Percentiles rank a stretch among this genome's conserved stretches.
phyloP scores from a whole-genome alignment of 2,888 invertebrate genomes.

The Drosophila quasianomalipes region DNA sequence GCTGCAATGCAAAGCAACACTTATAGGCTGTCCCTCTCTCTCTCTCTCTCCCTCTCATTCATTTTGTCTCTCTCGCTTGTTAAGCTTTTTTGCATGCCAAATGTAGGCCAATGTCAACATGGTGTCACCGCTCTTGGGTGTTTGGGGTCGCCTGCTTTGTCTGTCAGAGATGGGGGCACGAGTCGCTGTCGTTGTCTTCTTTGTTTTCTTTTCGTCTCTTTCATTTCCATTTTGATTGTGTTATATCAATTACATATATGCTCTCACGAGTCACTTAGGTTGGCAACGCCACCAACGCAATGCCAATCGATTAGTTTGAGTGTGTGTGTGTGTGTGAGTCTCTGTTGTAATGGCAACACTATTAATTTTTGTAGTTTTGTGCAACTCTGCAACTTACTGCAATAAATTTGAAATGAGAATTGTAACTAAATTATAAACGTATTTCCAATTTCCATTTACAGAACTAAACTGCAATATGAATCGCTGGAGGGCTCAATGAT shows the following conservation, averaged over 20 bases:
- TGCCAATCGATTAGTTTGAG: constrained; percentile 69
- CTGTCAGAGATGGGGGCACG: constrained; percentile 47
- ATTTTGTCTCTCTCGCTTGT: constrained; percentile 16
- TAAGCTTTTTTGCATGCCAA: constrained; percentile 67
- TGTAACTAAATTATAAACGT: constrained; percentile 1
- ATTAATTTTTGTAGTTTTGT: constrained; percentile 43
- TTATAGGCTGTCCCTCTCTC: constrained; percentile 28
- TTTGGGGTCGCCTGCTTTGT: constrained; percentile 72
- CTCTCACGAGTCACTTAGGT: constrained; percentile 47
- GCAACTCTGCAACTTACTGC: constrained; percentile 53
- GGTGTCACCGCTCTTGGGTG: constrained; percentile 74
- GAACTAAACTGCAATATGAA: constrained; percentile 84
- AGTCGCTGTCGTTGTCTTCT: constrained; percentile 1
- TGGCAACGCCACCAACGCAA: constrained; percentile 65
- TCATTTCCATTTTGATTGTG: constrained; percentile 11
- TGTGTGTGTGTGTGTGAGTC: constrained; percentile 1
- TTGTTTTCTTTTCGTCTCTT: not conserved
- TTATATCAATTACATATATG: constrained; percentile 57
- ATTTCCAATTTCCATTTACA: constrained; percentile 55
- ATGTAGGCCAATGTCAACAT: constrained; percentile 83
- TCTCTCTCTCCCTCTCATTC: not conserved
- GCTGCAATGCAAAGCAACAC: constrained; percentile 41
- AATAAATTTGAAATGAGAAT: constrained; percentile 27
- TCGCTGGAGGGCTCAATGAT: constrained; percentile 85
- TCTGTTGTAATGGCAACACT: constrained; percentile 69